Evolutionary conservation across 2,113 vertebrate species (phyloP).

Genomic region (Phaetusa simplex): DNA sequence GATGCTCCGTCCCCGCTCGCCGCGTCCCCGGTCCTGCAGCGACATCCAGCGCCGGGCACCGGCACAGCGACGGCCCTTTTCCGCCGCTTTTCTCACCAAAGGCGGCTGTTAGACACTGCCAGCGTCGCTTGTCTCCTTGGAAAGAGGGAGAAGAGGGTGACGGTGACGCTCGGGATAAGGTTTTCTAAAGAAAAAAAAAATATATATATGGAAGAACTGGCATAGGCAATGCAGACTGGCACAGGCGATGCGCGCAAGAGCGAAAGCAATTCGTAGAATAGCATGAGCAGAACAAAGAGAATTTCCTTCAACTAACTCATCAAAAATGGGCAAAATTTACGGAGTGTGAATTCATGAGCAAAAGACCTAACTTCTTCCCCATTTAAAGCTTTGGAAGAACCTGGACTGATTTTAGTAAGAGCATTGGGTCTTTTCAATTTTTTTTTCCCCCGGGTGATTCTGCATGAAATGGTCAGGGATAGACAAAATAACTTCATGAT

Average conservation of each 20-base stretch:
- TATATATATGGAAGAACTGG: not conserved
- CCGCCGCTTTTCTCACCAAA: accelerated
- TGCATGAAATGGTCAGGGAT: not conserved
- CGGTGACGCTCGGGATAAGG: not conserved
- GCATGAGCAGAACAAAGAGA: not conserved
- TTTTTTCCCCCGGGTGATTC: not conserved
- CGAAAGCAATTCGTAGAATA: accelerated
- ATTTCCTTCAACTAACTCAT: not conserved
- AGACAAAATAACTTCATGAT: not conserved
- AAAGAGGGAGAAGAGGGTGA: not conserved
- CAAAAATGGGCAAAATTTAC: accelerated
- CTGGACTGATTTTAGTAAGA: accelerated
- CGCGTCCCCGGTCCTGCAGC: constrained; percentile 78
- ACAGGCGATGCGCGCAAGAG: accelerated
- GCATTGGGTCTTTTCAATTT: accelerated
- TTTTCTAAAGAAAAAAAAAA: not conserved
- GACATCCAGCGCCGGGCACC: constrained; percentile 80
- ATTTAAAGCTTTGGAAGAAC: not conserved
- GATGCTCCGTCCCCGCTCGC: not conserved
- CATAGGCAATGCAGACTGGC: not conserved
- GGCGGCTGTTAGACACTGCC: accelerated
- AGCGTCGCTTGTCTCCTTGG: accelerated
- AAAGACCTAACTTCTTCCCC: not conserved
- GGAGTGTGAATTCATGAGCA: not conserved
- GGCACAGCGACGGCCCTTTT: accelerated